A percentile compares a stretch with the other conserved stretches of the same genome.
Conservation (phyloP, 2,113 vertebrate genomes). For the Apistogramma diplotaenia region DNA sequence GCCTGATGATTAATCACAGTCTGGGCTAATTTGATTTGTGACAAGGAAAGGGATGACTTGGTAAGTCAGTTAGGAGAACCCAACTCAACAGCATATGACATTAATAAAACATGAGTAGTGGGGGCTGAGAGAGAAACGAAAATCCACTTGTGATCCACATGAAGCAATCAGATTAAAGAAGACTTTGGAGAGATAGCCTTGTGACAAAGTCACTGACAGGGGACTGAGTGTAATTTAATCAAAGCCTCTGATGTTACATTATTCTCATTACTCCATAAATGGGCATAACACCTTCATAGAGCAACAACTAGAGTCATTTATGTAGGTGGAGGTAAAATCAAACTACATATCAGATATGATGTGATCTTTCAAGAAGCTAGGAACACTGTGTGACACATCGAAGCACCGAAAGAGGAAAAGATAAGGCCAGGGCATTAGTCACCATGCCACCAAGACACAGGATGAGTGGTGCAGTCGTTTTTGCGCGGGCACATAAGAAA, state of each 20-base stretch:
- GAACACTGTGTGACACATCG: neutral
- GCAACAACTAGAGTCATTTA: neutral
- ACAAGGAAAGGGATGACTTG: constrained; percentile 77
- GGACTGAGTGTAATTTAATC: constrained; percentile 30
- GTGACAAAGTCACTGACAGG: constrained; percentile 21
- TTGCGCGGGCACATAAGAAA: constrained; percentile 10
- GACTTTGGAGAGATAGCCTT: constrained; percentile 31
- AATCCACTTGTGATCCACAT: constrained; percentile 51
- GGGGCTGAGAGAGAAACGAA: constrained; percentile 36
- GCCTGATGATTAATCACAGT: constrained; percentile 79
- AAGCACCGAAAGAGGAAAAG: neutral
- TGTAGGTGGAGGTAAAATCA: neutral
- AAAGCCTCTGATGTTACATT: constrained; percentile 9
- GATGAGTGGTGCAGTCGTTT: neutral
- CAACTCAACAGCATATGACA: constrained; percentile 69
- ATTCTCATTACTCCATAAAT: constrained; percentile 22
- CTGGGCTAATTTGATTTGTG: constrained; percentile 81
- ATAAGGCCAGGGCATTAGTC: constrained; percentile 21
- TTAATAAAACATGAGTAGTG: constrained; percentile 79
- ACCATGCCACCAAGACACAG: neutral
- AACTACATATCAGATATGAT: neutral
- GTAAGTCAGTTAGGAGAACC: constrained; percentile 73
- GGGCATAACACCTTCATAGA: neutral
- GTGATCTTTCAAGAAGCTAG: neutral
- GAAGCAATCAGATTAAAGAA: constrained; percentile 58